These are phyloP conservation scores for Porites divaricata DNA, from an alignment of 92 coral and sea anemone genomes.

Conservation along the genomic window DNA sequence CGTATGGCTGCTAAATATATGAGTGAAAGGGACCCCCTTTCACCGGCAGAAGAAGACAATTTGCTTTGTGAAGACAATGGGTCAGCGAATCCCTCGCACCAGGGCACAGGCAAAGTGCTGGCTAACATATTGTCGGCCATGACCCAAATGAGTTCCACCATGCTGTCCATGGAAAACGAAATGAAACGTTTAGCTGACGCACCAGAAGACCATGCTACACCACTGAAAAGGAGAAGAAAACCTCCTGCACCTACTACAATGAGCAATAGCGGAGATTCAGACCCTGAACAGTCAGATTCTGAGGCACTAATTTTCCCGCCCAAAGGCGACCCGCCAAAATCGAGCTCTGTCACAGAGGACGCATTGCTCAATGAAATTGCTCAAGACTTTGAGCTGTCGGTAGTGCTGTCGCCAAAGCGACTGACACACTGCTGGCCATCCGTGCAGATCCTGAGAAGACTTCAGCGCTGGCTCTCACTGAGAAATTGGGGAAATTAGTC, in stretches of 20 bases:
- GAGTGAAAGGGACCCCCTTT: not conserved
- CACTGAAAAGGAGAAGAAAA: not conserved
- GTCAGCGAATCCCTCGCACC: not conserved
- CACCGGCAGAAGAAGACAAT: not conserved
- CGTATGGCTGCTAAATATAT: not conserved
- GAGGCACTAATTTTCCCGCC: conserved; percentile 22
- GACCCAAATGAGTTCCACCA: not conserved
- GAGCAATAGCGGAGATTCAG: not conserved
- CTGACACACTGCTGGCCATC: conserved; percentile 33
- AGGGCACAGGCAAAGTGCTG: not conserved
- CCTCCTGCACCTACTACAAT: not conserved
- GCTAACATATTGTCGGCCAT: not conserved
- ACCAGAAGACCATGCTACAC: conserved; percentile 16
- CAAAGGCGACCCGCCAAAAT: not conserved
- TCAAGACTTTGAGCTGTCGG: conserved; percentile 1
- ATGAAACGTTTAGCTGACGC: conserved; percentile 3
- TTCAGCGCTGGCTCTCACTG: no score
- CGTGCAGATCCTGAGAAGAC: conserved; percentile 23
- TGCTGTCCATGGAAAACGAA: not conserved
- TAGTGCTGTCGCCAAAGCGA: conserved; percentile 31
- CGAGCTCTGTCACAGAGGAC: no score
- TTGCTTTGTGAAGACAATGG: not conserved
- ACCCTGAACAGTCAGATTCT: conserved; percentile 32
- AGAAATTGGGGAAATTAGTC: not conserved
- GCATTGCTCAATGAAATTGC: no score